Conservation (phyloP, 2,888 invertebrate species). For the Epinotia nisella region DNA sequence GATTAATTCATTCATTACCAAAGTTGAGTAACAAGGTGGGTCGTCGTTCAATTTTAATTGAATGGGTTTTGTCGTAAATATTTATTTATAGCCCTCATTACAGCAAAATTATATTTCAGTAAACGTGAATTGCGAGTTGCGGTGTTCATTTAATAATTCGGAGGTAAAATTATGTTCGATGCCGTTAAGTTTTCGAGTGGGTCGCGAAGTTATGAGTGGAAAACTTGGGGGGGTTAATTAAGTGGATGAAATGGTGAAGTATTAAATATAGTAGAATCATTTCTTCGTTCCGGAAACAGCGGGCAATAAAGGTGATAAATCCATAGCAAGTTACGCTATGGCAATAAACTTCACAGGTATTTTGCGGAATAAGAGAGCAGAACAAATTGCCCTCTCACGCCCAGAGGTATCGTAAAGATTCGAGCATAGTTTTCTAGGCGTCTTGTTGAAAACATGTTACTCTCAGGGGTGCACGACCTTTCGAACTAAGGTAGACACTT, state of each 20-base stretch:
- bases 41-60: conserved; percentile 51
- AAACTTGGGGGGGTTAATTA: conserved; percentile 35
- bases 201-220: conserved; percentile 28
- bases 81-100: conserved; percentile 63
- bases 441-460: conserved; percentile 64
- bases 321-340: conserved; percentile 24
- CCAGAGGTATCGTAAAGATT: conserved; percentile 69
- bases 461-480: conserved; percentile 54
- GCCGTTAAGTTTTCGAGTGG: conserved; percentile 30
- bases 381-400: conserved; percentile 68
- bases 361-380: conserved; percentile 60
- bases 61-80: conserved; percentile 60
- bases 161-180: conserved; percentile 24
- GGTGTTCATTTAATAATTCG: conserved; percentile 35
- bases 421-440: conserved; percentile 62
- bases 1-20: conserved; percentile 72
- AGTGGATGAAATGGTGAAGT: conserved; percentile 12
- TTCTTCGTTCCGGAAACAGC: not conserved
- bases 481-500: conserved; percentile 48
- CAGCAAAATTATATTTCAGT: conserved; percentile 42
- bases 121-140: conserved; percentile 22
- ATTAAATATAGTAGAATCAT: conserved; percentile 17
- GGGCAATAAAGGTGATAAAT: conserved; percentile 31
- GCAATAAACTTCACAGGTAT: conserved; percentile 52
- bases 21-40: conserved; percentile 65